phyloP scores from a whole-genome alignment of 2,797 vertebrate genomes.

The Protosalanx chinensis region DNA sequence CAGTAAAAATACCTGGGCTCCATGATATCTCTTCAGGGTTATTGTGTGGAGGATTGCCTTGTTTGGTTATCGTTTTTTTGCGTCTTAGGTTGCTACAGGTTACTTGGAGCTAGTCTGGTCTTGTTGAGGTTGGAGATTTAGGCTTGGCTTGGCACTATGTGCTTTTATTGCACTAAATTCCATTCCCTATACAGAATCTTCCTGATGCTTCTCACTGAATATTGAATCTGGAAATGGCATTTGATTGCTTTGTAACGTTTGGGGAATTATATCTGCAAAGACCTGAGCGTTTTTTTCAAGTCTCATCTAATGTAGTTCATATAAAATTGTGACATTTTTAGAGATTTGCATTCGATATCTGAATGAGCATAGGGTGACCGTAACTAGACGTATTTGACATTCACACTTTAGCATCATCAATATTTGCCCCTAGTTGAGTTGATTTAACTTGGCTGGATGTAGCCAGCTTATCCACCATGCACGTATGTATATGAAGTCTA shows the following conservation, averaged over 20 bases:
- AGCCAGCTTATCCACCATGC: slow-evolving; percentile 54
- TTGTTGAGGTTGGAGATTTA: slow-evolving; percentile 24
- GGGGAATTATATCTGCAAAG: slow-evolving; percentile 27
- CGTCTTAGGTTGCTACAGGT: slow-evolving; percentile 19
- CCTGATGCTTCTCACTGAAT: slow-evolving; percentile 31
- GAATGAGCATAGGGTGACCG: slow-evolving; percentile 11
- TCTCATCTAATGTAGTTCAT: slow-evolving; percentile 33
- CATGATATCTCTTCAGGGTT: background rate
- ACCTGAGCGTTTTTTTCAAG: slow-evolving; percentile 36
- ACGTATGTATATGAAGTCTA: slow-evolving; percentile 70
- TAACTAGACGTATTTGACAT: slow-evolving; percentile 44
- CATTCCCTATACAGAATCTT: slow-evolving; percentile 28
- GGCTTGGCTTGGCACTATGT: slow-evolving; percentile 22
- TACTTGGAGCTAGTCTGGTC: background rate
- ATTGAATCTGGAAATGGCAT: slow-evolving; percentile 36
- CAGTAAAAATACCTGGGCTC: too few species aligned
- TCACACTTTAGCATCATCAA: slow-evolving; percentile 40
- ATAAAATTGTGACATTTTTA: slow-evolving; percentile 32
- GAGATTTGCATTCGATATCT: slow-evolving; percentile 35
- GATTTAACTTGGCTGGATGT: slow-evolving; percentile 55
- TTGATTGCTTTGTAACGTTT: slow-evolving; percentile 41
- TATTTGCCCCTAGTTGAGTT: slow-evolving; percentile 1
- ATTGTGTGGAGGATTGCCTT: slow-evolving; percentile 15
- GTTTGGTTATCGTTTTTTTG: slow-evolving; percentile 31
- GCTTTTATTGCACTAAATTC: background rate